Evolutionary conservation across 2,797 vertebrate species (phyloP).

Genomic region (Hafferia zeledoni): DNA sequence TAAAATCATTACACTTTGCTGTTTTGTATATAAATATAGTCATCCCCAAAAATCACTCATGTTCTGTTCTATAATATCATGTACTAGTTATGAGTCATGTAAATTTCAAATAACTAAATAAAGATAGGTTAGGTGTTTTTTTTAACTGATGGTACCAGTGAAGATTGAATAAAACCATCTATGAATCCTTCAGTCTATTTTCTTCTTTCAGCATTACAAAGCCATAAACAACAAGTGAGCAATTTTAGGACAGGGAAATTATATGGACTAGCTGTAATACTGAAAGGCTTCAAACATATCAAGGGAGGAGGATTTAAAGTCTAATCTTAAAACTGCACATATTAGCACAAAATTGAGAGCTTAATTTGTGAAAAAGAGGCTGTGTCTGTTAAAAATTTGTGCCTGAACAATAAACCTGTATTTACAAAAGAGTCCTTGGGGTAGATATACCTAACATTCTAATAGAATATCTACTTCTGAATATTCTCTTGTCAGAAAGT

Average conservation of each 20-base stretch:
- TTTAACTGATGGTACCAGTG: background rate
- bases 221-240: background rate
- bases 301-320: background rate
- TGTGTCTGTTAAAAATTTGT: background rate
- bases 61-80: background rate
- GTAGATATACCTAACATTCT: background rate
- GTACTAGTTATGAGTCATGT: background rate
- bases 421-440: background rate
- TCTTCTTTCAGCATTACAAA: background rate
- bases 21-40: background rate
- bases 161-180: background rate
- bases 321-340: background rate
- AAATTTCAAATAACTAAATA: background rate
- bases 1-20: background rate
- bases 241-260: background rate
- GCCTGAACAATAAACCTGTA: background rate
- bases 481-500: slow-evolving; percentile 33
- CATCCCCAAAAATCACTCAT: background rate
- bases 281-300: background rate
- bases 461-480: background rate
- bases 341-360: background rate
- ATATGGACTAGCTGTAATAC: background rate
- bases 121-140: background rate
- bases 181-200: background rate
- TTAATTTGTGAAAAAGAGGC: background rate